phyloP scores from a whole-genome alignment of 30 jellyfish, hydroid and myxozoan genomes.

The Aurelia sp. region DNA sequence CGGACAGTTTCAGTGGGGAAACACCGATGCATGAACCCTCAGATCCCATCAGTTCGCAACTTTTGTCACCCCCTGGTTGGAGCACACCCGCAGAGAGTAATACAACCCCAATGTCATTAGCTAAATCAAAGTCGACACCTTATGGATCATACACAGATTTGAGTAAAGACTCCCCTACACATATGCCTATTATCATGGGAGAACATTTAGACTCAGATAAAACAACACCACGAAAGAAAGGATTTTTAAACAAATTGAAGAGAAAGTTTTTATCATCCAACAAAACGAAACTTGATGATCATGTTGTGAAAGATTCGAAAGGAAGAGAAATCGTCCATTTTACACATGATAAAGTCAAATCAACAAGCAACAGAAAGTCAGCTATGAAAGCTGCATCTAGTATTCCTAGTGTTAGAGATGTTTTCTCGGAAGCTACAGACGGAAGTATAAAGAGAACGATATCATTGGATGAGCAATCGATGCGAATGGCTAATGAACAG shows the following conservation, averaged over 20 bases:
- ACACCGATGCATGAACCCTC: not conserved
- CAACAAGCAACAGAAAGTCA: not conserved
- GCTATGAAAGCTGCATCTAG: slow-evolving; percentile 42
- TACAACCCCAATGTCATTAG: slow-evolving; percentile 16
- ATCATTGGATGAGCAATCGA: slow-evolving; percentile 73
- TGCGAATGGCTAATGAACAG: slow-evolving; percentile 28
- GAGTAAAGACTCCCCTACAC: slow-evolving; percentile 48
- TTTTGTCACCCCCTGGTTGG: slow-evolving; percentile 53
- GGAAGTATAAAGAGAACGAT: slow-evolving; percentile 48
- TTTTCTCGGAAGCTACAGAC: slow-evolving; percentile 5
- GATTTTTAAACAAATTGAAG: slow-evolving; percentile 54
- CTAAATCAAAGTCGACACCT: slow-evolving; percentile 29
- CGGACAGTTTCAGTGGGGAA: slow-evolving; percentile 14
- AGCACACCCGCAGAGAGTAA: slow-evolving; percentile 7
- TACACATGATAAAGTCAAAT: slow-evolving; percentile 59
- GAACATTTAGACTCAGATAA: slow-evolving; percentile 30
- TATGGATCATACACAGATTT: slow-evolving; percentile 73
- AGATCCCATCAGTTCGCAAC: slow-evolving; percentile 8
- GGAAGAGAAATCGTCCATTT: slow-evolving; percentile 72
- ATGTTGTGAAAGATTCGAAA: slow-evolving; percentile 52
- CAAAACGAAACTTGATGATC: slow-evolving; percentile 39
- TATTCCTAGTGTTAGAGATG: slow-evolving; percentile 34
- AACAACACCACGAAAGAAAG: slow-evolving; percentile 55
- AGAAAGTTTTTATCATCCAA: slow-evolving; percentile 45
- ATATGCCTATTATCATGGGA: slow-evolving; percentile 74